Conservation (phyloP, 1,140 invertebrate genomes). For the Ceratina calcarata region DNA sequence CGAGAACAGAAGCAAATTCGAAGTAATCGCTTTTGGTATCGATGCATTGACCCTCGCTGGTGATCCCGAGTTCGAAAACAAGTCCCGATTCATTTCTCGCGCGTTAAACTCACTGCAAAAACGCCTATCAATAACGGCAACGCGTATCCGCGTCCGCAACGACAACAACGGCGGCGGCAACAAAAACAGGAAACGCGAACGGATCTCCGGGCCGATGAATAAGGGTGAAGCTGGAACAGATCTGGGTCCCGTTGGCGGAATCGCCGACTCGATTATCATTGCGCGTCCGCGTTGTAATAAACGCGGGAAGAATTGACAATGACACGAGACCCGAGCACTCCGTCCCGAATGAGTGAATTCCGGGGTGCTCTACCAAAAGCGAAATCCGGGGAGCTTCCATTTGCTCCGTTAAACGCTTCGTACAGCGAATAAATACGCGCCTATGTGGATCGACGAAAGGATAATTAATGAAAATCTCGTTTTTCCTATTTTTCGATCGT, state of each 20-base stretch:
- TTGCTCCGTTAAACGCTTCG: neutral
- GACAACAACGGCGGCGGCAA: too few relatives aligned
- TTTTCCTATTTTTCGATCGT: neutral
- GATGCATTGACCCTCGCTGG: neutral
- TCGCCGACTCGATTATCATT: neutral
- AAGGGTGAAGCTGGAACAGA: conserved; percentile 17
- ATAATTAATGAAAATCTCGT: conserved; percentile 25
- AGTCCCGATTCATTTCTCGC: neutral
- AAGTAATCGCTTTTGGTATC: neutral
- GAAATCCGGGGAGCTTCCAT: conserved; percentile 10
- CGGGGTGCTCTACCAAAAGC: neutral
- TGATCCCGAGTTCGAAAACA: neutral
- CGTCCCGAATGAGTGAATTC: neutral
- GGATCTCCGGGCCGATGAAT: neutral
- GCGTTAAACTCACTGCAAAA: neutral
- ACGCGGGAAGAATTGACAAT: conserved; percentile 12
- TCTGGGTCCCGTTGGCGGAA: conserved; percentile 9
- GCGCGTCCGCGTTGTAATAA: neutral
- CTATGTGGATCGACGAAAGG: neutral
- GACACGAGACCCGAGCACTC: conserved; percentile 1
- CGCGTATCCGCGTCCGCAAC: neutral
- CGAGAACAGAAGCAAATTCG: too few relatives aligned
- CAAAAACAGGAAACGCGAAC: too few relatives aligned
- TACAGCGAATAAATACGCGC: neutral
- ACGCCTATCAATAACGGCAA: neutral